Evolutionary conservation across 1,140 invertebrate species (phyloP).

Genomic region (Calycopis cecrops): DNA sequence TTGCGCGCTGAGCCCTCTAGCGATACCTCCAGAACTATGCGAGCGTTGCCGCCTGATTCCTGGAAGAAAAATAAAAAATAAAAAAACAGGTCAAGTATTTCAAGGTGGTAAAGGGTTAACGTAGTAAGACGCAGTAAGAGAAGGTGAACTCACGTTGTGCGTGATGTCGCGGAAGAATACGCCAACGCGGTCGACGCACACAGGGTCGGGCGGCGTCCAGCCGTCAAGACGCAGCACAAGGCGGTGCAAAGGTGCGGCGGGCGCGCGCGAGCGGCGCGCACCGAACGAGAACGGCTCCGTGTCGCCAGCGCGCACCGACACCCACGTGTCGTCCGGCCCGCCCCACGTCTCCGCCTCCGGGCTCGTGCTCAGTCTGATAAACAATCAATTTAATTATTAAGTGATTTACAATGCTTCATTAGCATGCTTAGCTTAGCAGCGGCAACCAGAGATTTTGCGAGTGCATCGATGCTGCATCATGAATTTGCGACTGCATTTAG

Average conservation of each 20-base stretch:
- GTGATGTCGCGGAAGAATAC: slow-evolving; percentile 91
- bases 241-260: slow-evolving; percentile 91
- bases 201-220: slow-evolving; percentile 90
- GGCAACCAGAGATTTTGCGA: too few species aligned
- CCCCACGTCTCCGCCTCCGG: slow-evolving; percentile 24
- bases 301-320: slow-evolving; percentile 80
- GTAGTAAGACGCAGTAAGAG: too few species aligned
- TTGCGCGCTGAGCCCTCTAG: slow-evolving; percentile 95
- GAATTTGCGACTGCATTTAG: too few species aligned
- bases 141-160: slow-evolving; percentile 58
- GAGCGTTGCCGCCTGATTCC: slow-evolving; percentile 74
- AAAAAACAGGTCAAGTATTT: too few species aligned
- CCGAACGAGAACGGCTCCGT: slow-evolving; percentile 90
- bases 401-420: too few species aligned
- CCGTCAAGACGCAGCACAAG: slow-evolving; percentile 91
- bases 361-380: slow-evolving; percentile 33
- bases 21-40: slow-evolving; percentile 91
- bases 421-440: too few species aligned
- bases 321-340: slow-evolving; percentile 79
- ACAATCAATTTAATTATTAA: neutral
- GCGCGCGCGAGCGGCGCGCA: slow-evolving; percentile 85
- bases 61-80: slow-evolving; percentile 26
- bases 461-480: too few species aligned
- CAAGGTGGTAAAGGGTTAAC: too few species aligned
- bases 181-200: slow-evolving; percentile 96